Evolutionary conservation across 30 jellyfish, hydroid and myxozoan genomes (phyloP).

Genomic region (Cassiopea andromeda): DNA sequence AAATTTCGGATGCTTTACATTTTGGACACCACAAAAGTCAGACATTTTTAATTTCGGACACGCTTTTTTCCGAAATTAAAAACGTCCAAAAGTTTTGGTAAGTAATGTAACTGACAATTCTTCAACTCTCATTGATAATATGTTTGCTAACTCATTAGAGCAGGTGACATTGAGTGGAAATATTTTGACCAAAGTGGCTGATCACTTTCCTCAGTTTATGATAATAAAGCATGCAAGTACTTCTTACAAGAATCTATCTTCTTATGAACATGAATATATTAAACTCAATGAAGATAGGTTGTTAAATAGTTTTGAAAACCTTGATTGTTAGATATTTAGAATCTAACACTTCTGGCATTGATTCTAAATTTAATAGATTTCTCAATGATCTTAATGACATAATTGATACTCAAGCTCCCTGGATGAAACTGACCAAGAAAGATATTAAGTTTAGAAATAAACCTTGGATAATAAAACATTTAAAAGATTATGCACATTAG

Average conservation of each 20-base stretch:
- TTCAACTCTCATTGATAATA: constrained; percentile 68
- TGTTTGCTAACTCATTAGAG: constrained; percentile 51
- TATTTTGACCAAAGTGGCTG: constrained; percentile 49
- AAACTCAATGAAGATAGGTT: constrained; percentile 39
- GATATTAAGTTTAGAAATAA: constrained; percentile 49
- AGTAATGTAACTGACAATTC: constrained; percentile 18
- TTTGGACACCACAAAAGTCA: too few species aligned
- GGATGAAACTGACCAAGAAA: constrained; percentile 40
- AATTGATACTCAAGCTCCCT: constrained; percentile 47
- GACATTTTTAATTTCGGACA: too few species aligned
- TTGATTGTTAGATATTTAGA: constrained; percentile 28
- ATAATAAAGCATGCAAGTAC: constrained; percentile 68
- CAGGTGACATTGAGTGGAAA: constrained; percentile 42
- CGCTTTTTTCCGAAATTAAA: too few species aligned
- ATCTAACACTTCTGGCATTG: constrained; percentile 1
- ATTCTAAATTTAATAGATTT: constrained; percentile 50
- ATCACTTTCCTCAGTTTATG: constrained; percentile 60
- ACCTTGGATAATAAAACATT: constrained; percentile 27
- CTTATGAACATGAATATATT: constrained; percentile 51
- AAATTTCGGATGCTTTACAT: too few species aligned
- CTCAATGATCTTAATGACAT: constrained; percentile 38
- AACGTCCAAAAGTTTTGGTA: too few species aligned
- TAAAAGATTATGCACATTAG: too few species aligned
- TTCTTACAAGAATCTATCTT: constrained; percentile 36
- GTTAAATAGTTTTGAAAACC: constrained; percentile 50